A percentile compares a stretch with the other conserved stretches of the same genome.
phyloP scores from a whole-genome alignment of 2,113 vertebrate genomes.

The Agapornis roseicollis region DNA sequence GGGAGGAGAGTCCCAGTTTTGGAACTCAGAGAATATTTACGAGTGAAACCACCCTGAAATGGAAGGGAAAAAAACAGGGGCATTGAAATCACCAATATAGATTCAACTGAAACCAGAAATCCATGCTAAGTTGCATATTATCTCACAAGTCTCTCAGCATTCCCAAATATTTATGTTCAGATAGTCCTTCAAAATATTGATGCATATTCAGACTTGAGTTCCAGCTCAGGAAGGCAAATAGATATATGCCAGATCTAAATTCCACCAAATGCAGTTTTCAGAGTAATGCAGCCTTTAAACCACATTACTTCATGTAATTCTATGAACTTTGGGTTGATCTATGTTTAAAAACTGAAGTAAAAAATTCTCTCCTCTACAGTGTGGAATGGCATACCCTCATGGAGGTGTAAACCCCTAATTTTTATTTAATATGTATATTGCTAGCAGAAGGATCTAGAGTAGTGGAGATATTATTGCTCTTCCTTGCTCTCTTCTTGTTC shows the following conservation, averaged over 20 bases:
- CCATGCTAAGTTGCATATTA: neutral
- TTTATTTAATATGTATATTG: neutral
- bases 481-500: neutral
- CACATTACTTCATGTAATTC: neutral
- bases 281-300: neutral
- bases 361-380: neutral
- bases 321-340: neutral
- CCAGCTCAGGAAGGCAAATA: neutral
- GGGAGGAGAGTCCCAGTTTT: constrained; percentile 97
- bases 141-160: neutral
- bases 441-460: neutral
- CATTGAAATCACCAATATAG: neutral
- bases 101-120: neutral
- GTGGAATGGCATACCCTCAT: neutral
- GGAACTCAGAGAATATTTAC: constrained; percentile 97
- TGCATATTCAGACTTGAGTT: neutral
- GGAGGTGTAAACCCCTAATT: neutral
- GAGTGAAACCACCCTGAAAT: constrained; percentile 93
- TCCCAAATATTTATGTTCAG: neutral
- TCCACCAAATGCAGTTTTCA: neutral
- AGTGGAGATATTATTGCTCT: neutral
- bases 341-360: neutral
- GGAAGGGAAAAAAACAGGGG: neutral
- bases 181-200: neutral
- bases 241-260: neutral